These are phyloP conservation scores for Arion vulgaris DNA, from an alignment of 1,140 invertebrate genomes.

Conservation along the genomic window DNA sequence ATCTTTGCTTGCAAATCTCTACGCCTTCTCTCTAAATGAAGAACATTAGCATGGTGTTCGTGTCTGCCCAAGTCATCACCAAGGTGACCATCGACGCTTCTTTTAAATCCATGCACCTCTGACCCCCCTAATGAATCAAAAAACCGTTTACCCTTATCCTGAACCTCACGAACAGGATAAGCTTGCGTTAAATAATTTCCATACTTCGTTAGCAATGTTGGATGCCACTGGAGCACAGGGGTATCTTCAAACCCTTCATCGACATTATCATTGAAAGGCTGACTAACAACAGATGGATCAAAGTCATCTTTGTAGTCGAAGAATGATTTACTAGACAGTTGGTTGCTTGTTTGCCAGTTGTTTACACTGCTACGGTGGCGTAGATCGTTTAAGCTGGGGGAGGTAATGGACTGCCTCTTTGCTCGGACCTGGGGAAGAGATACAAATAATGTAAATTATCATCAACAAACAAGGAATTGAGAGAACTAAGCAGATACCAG, in stretches of 20 bases:
- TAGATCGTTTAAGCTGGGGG: neutral
- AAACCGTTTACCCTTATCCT: neutral
- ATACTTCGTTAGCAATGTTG: neutral
- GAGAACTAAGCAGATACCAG: too few species aligned
- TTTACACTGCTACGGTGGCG: neutral
- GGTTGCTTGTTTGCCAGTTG: too few species aligned
- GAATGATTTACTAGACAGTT: too few species aligned
- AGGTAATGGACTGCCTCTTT: neutral
- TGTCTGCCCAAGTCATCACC: neutral
- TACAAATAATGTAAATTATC: neutral
- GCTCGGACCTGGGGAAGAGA: neutral
- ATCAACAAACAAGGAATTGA: too few species aligned
- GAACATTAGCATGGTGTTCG: neutral
- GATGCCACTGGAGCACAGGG: neutral
- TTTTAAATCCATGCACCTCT: constrained; percentile 17
- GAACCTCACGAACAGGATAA: neutral
- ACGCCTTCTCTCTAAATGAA: neutral
- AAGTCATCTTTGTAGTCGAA: too few species aligned
- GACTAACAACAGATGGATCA: too few species aligned
- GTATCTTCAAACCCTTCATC: neutral
- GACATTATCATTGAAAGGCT: neutral
- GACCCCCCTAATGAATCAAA: constrained; percentile 16
- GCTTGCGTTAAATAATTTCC: neutral
- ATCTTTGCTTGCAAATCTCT: neutral
- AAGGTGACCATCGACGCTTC: neutral